phyloP scores from a whole-genome alignment of 2,113 vertebrate species.

The Cacatua alba region DNA sequence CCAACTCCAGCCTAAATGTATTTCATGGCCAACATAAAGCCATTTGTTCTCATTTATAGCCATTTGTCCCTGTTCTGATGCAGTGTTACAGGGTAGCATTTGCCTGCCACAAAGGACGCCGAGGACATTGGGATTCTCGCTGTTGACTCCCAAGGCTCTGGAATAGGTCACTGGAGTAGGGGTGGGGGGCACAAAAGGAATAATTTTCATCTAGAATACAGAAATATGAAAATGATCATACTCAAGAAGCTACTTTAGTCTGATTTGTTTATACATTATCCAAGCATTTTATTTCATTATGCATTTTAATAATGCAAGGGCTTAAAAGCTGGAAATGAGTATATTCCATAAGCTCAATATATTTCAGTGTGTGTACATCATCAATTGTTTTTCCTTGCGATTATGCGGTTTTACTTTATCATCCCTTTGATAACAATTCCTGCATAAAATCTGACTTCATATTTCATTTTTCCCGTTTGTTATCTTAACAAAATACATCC shows the following conservation, averaged over 20 bases:
- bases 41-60: constrained; percentile 30
- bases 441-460: constrained; percentile 80
- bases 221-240: constrained; percentile 47
- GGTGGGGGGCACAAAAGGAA: background rate
- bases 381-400: constrained; percentile 73
- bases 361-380: constrained; percentile 58
- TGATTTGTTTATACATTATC: constrained; percentile 70
- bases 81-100: background rate
- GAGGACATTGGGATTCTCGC: background rate
- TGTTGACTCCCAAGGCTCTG: background rate
- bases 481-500: constrained; percentile 80
- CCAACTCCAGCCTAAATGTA: background rate
- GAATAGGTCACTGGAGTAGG: background rate
- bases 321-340: constrained; percentile 65
- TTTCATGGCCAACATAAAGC: background rate
- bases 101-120: background rate
- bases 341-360: constrained; percentile 51
- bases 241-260: constrained; percentile 31
- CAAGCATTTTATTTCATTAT: constrained; percentile 66
- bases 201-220: background rate
- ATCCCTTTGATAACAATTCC: constrained; percentile 81
- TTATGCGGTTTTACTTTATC: constrained; percentile 79
- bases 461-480: constrained; percentile 80
- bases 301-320: constrained; percentile 68
- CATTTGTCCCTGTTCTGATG: constrained; percentile 3